Conservation (phyloP, 2,797 vertebrate species). For the Tangara arthus region DNA sequence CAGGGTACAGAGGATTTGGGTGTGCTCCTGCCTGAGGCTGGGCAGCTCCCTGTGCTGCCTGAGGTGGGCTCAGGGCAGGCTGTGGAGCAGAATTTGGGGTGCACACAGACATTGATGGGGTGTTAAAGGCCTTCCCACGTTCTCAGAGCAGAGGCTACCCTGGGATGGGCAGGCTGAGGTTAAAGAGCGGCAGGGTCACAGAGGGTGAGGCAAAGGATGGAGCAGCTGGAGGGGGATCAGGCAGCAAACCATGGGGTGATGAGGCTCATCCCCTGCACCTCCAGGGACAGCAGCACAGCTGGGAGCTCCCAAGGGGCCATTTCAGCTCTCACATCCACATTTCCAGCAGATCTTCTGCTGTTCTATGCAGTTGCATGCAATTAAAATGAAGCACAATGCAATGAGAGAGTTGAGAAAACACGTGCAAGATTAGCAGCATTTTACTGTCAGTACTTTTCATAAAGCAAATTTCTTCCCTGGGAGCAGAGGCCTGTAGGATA, state of each 20-base stretch:
- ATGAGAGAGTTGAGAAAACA: background rate
- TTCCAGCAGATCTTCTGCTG: background rate
- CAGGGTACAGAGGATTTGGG: background rate
- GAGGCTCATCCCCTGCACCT: background rate
- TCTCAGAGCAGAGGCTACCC: background rate
- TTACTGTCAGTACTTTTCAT: background rate
- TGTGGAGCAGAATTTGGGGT: background rate
- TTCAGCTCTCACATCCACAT: background rate
- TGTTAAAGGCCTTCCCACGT: background rate
- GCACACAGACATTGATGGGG: accelerated
- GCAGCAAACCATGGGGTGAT: accelerated
- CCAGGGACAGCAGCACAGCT: background rate
- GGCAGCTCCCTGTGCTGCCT: accelerated
- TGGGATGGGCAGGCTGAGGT: background rate
- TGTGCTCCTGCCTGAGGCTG: background rate
- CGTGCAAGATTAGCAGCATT: background rate
- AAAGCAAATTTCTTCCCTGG: background rate
- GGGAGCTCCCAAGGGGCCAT: background rate
- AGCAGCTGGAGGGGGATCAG: background rate
- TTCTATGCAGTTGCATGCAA: background rate
- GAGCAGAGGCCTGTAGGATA: background rate
- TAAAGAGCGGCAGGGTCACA: background rate
- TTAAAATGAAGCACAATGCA: background rate
- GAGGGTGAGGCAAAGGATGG: background rate
- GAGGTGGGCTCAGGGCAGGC: background rate